These are phyloP conservation scores for Epirrita christyi DNA, from an alignment of 2,888 invertebrate species.

Conservation along the genomic window DNA sequence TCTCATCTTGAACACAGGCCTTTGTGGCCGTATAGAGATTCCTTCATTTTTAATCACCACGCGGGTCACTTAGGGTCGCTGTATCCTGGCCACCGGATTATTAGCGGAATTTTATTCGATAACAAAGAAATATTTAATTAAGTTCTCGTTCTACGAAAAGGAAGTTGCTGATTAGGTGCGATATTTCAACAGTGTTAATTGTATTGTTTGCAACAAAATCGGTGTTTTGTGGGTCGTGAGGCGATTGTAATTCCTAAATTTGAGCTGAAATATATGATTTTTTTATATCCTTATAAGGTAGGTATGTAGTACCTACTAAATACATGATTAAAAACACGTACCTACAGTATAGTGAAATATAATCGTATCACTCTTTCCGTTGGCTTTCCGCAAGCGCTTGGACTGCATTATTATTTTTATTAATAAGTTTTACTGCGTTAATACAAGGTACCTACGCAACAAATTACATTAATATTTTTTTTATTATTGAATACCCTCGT, in stretches of 20 bases:
- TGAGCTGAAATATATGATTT: slow-evolving; percentile 6
- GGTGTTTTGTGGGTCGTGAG: slow-evolving; percentile 2
- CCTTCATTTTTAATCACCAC: slow-evolving; percentile 68
- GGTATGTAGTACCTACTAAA: slow-evolving; percentile 8
- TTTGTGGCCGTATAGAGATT: slow-evolving; percentile 57
- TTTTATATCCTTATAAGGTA: slow-evolving; percentile 11
- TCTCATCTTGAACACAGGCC: slow-evolving; percentile 52
- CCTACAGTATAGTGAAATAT: neutral
- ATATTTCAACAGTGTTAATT: slow-evolving; percentile 16
- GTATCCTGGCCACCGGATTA: slow-evolving; percentile 63
- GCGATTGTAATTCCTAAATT: neutral
- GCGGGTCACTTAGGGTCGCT: slow-evolving; percentile 63
- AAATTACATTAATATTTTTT: no score
- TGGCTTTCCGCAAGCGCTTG: slow-evolving; percentile 9
- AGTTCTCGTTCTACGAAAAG: slow-evolving; percentile 58
- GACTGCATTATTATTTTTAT: neutral
- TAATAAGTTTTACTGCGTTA: no score
- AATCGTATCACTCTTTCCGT: slow-evolving; percentile 5
- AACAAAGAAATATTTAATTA: slow-evolving; percentile 66
- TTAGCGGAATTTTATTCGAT: slow-evolving; percentile 45
- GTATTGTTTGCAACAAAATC: slow-evolving; percentile 23
- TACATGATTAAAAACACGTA: neutral
- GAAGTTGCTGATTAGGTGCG: slow-evolving; percentile 53
- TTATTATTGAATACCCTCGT: no score
- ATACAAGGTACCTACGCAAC: no score